Percentiles rank a stretch among this genome's conserved stretches.
These are phyloP conservation scores for Spinus olivaceus DNA, from an alignment of 2,797 vertebrate genomes.

Conservation along the genomic window DNA sequence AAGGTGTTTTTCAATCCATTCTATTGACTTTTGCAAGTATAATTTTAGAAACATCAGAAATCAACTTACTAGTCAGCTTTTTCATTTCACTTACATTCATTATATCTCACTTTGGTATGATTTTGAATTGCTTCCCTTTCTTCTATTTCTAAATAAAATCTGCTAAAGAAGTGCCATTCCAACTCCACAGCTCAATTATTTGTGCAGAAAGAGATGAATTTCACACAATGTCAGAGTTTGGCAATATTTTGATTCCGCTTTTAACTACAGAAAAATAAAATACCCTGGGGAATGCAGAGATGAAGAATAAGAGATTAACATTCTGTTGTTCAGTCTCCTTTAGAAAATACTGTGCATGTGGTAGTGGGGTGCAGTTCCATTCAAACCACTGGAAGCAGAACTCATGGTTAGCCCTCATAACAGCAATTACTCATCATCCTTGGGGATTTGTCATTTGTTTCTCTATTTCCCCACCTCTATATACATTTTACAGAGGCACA, in stretches of 20 bases:
- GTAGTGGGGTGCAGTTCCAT: background rate
- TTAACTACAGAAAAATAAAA: constrained; percentile 1
- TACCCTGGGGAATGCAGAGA: background rate
- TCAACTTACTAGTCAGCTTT: background rate
- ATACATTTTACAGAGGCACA: background rate
- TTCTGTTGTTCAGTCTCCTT: background rate
- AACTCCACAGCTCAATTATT: background rate
- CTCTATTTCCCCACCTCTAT: rapidly evolving
- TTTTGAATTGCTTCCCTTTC: background rate
- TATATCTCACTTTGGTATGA: background rate
- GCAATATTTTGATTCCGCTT: constrained; percentile 15
- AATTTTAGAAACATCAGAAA: background rate
- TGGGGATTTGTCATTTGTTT: background rate
- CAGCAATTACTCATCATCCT: background rate
- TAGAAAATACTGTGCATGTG: background rate
- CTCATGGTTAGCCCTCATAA: background rate
- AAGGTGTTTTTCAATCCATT: background rate
- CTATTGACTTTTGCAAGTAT: background rate
- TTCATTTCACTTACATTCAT: background rate
- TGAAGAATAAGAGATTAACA: background rate
- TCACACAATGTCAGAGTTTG: constrained; percentile 4
- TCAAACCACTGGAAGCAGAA: background rate
- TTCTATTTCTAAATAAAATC: background rate
- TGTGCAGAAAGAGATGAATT: background rate
- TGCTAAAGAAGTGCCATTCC: background rate